Conservation (phyloP, 1,140 invertebrate species). For the Eurosta solidaginis region DNA sequence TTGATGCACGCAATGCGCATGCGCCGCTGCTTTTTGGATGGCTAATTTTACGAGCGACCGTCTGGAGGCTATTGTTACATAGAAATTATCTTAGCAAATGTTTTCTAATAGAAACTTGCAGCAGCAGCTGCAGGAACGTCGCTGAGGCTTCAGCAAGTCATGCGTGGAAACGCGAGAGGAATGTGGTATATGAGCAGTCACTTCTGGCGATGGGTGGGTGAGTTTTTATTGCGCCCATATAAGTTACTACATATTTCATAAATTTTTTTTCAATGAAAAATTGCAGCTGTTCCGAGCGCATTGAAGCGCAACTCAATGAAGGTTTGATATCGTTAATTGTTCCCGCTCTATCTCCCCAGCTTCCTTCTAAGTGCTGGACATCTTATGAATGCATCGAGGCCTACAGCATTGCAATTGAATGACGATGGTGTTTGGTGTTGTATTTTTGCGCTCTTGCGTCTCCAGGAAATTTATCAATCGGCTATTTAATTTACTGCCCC, state of each 20-base stretch:
- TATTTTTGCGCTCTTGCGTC: neutral
- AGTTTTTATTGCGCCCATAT: neutral
- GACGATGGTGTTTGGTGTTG: neutral
- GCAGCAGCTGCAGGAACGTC: neutral
- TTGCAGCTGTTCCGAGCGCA: neutral
- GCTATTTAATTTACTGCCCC: neutral
- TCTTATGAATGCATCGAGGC: too few relatives aligned
- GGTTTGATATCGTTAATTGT: too few relatives aligned
- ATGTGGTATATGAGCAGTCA: neutral
- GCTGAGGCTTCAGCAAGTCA: neutral
- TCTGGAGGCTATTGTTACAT: neutral
- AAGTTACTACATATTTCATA: too few relatives aligned
- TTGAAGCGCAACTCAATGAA: slow-evolving; percentile 1
- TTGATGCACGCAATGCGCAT: slow-evolving; percentile 22
- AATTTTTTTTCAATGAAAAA: neutral
- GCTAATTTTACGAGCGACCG: neutral
- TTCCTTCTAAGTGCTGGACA: neutral
- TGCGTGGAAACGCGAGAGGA: neutral
- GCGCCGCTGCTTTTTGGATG: neutral
- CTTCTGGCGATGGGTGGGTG: neutral
- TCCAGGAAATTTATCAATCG: neutral
- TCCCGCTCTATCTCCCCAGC: neutral
- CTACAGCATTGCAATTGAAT: neutral
- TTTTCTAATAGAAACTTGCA: neutral
- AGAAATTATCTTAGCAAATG: neutral